These are phyloP conservation scores for Falco naumanni DNA, from an alignment of 2,797 vertebrate genomes.

Conservation along the genomic window DNA sequence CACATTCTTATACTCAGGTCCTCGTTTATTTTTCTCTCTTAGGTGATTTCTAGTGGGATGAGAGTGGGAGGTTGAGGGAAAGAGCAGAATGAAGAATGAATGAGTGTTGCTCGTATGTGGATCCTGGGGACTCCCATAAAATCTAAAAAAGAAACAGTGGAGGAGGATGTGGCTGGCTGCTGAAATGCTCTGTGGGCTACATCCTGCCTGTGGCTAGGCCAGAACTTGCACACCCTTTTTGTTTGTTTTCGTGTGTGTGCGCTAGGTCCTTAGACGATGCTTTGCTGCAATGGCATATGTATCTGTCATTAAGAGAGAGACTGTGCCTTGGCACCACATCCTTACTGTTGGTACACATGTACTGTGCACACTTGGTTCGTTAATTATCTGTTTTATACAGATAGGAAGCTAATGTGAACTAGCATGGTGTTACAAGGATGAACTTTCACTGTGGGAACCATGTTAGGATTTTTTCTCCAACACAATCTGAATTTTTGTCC, in stretches of 20 bases:
- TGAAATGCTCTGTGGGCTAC: constrained; percentile 36
- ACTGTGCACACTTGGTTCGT: background rate
- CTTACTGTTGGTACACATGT: background rate
- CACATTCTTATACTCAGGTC: background rate
- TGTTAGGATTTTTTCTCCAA: background rate
- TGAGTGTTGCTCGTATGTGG: background rate
- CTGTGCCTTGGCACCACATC: background rate
- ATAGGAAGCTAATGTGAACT: background rate
- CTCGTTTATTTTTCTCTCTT: background rate
- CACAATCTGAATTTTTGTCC: background rate
- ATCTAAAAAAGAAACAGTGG: constrained; percentile 45
- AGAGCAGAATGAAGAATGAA: constrained; percentile 5
- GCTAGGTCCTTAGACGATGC: background rate
- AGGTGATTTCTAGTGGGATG: background rate
- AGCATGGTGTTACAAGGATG: accelerated
- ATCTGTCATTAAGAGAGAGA: background rate
- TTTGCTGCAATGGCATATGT: background rate
- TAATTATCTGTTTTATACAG: background rate
- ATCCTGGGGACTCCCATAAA: constrained; percentile 56
- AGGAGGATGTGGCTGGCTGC: constrained; percentile 64
- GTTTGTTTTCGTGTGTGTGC: background rate
- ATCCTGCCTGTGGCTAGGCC: constrained; percentile 50
- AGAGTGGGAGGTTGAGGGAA: background rate
- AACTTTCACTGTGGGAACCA: background rate
- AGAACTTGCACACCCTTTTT: background rate